Evolutionary conservation across 2,113 vertebrate genomes (phyloP).

Genomic region (Urocolius indicus): DNA sequence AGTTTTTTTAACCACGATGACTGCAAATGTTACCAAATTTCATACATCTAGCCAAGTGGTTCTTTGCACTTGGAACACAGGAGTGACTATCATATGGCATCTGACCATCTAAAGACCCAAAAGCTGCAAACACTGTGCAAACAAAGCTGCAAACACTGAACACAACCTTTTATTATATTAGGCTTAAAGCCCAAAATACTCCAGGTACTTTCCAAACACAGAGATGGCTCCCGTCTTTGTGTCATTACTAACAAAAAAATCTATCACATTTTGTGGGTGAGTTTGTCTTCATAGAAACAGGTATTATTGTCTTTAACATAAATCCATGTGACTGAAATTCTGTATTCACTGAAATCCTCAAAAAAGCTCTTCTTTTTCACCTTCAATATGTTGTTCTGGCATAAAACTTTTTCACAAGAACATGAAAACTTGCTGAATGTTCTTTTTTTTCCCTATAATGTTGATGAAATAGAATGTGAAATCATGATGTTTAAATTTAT

Average conservation of each 20-base stretch:
- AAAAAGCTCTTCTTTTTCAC: not conserved
- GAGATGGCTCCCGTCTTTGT: not conserved
- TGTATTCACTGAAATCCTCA: not conserved
- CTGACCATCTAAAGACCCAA: not conserved
- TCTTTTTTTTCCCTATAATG: too few species aligned
- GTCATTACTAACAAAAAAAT: not conserved
- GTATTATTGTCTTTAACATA: not conserved
- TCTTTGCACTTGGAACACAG: not conserved
- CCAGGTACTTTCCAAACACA: not conserved
- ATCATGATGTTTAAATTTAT: not conserved
- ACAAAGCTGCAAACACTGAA: not conserved
- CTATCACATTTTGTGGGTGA: not conserved
- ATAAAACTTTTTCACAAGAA: not conserved
- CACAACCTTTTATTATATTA: not conserved
- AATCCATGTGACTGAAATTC: not conserved
- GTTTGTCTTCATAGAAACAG: not conserved
- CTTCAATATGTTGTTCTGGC: not conserved
- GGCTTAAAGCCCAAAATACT: not conserved
- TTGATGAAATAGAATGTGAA: not conserved
- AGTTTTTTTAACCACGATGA: not conserved
- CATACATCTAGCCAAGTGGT: not conserved
- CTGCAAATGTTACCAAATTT: not conserved
- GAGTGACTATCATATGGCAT: not conserved
- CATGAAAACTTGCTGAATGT: not conserved
- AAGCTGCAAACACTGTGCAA: not conserved